Conservation (phyloP, 2,888 invertebrate species). For the Hirtodrosophila confusa region DNA sequence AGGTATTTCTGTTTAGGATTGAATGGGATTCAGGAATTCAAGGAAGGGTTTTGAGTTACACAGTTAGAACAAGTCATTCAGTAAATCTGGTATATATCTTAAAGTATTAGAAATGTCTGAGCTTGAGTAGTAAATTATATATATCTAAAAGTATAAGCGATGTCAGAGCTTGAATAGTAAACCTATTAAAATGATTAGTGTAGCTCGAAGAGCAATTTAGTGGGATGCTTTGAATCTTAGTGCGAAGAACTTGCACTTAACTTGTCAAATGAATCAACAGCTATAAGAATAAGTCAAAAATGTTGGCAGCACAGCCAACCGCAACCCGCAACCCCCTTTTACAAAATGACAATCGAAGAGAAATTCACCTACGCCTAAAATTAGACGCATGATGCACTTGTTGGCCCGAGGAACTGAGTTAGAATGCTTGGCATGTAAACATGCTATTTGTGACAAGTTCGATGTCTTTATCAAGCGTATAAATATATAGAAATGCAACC, state of each 20-base stretch:
- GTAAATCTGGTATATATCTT: too few species aligned
- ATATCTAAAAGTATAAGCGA: too few species aligned
- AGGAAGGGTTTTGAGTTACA: too few species aligned
- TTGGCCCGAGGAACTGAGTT: conserved; percentile 22
- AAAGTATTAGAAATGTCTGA: too few species aligned
- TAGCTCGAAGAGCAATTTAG: too few species aligned
- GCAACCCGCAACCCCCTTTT: conserved; percentile 3
- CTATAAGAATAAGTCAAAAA: conserved; percentile 33
- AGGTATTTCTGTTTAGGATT: too few species aligned
- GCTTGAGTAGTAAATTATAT: too few species aligned
- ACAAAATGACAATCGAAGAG: not conserved
- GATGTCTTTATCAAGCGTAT: conserved; percentile 78
- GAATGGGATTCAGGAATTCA: too few species aligned
- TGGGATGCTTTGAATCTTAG: too few species aligned
- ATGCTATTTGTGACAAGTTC: conserved; percentile 81
- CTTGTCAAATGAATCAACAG: conserved; percentile 47
- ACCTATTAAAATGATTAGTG: too few species aligned
- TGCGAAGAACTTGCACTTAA: conserved; percentile 6
- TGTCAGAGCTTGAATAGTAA: too few species aligned
- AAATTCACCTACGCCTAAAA: conserved; percentile 65
- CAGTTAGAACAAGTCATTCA: too few species aligned
- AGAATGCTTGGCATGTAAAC: conserved; percentile 61
- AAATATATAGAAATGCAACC: conserved; percentile 47
- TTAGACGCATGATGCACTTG: conserved; percentile 74
- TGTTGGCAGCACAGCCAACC: conserved; percentile 32